Conservation (phyloP, 2,888 invertebrate genomes). For the Mesopsocus fuscifrons region DNA sequence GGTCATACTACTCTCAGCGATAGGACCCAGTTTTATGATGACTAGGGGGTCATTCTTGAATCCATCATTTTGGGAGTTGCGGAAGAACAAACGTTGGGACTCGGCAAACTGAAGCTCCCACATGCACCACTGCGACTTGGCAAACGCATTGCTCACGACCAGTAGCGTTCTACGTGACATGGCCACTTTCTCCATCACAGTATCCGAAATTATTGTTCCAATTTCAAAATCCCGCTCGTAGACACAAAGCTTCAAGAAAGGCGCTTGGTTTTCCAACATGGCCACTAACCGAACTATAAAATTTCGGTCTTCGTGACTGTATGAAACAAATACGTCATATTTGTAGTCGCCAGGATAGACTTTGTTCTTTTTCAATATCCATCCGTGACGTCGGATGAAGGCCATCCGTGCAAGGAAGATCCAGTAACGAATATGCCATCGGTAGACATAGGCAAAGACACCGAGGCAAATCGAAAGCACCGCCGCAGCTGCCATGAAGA, state of each 20-base stretch:
- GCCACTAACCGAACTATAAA: constrained; percentile 39
- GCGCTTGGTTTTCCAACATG: constrained; percentile 37
- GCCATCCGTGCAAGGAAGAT: constrained; percentile 34
- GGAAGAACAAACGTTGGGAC: constrained; percentile 38
- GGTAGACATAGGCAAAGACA: constrained; percentile 13
- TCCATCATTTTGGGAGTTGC: constrained; percentile 26
- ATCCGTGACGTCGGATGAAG: constrained; percentile 25
- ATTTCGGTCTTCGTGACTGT: constrained; percentile 37
- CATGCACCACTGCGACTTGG: constrained; percentile 50
- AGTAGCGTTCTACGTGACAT: constrained; percentile 43
- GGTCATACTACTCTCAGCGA: constrained; percentile 33
- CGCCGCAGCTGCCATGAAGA: neutral
- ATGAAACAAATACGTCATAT: constrained; percentile 41
- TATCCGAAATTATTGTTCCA: constrained; percentile 42
- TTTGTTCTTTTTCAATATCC: constrained; percentile 18
- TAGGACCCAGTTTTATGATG: constrained; percentile 38
- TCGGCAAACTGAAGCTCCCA: constrained; percentile 51
- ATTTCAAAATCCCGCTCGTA: constrained; percentile 49
- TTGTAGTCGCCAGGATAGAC: constrained; percentile 23
- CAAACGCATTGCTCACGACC: constrained; percentile 45
- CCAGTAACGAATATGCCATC: constrained; percentile 28
- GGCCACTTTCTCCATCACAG: constrained; percentile 41
- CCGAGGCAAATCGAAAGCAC: constrained; percentile 7
- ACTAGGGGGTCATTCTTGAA: constrained; percentile 35
- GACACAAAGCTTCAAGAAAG: constrained; percentile 41